phyloP scores from a whole-genome alignment of 1,140 invertebrate species.

The Bombus huntii region DNA sequence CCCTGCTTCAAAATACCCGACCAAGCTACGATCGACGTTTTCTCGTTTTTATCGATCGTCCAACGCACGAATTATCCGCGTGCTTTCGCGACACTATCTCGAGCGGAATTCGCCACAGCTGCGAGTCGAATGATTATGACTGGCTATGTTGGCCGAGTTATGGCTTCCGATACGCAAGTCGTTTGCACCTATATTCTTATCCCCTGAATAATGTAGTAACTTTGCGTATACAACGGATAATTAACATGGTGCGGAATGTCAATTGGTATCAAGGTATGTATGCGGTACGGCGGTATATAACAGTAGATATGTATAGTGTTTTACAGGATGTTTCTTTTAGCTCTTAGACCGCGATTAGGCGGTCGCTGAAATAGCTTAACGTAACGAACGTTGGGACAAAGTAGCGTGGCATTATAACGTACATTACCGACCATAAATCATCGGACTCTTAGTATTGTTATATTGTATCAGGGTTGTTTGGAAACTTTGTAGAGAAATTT shows the following conservation, averaged over 20 bases:
- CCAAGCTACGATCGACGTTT: not conserved
- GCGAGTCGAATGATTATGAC: conserved; percentile 8
- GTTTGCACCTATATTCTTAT: not conserved
- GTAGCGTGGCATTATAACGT: too few relatives aligned
- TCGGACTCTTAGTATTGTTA: too few relatives aligned
- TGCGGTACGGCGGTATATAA: not conserved
- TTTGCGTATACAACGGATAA: not conserved
- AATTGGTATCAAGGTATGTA: not conserved
- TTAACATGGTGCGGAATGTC: not conserved
- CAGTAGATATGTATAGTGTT: not conserved
- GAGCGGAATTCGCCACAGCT: conserved; percentile 17
- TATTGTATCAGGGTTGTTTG: too few relatives aligned
- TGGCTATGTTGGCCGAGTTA: not conserved
- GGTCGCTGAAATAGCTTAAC: too few relatives aligned
- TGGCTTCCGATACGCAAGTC: not conserved
- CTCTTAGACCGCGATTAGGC: not conserved
- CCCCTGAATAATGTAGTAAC: not conserved
- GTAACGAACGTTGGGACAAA: too few relatives aligned
- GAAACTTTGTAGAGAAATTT: too few relatives aligned
- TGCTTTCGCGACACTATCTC: conserved; percentile 18
- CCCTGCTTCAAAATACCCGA: conserved; percentile 28
- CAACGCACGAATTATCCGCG: conserved; percentile 30
- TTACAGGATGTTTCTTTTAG: not conserved
- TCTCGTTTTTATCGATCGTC: conserved; percentile 25
- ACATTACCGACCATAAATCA: too few relatives aligned